Percentiles rank a stretch among this genome's conserved stretches.
Conservation (phyloP, 2,888 invertebrate genomes). For the Bugula neritina region DNA sequence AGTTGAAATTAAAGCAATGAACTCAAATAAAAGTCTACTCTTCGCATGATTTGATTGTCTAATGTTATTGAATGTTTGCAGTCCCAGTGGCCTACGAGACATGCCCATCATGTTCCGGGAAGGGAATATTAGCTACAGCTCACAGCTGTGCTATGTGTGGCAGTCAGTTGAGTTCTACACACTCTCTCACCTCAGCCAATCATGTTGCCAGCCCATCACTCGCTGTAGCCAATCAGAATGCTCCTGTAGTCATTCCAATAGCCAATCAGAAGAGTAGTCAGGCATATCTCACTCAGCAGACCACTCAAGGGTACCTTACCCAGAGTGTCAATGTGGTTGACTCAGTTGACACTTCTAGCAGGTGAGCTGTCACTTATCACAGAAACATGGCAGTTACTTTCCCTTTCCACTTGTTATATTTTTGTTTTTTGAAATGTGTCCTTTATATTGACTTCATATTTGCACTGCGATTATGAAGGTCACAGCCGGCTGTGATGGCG, state of each 20-base stretch:
- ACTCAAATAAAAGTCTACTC: too few species aligned
- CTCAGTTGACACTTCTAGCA: not conserved
- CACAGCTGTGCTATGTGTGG: conserved; percentile 6
- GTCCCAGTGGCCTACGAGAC: not conserved
- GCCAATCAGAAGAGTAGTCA: not conserved
- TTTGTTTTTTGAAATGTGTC: too few species aligned
- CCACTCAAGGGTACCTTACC: conserved; percentile 1
- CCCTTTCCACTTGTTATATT: too few species aligned
- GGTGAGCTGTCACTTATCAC: not conserved
- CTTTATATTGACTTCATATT: too few species aligned
- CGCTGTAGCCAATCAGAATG: not conserved
- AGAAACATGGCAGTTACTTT: not conserved
- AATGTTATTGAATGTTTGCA: too few species aligned
- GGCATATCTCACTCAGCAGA: conserved; percentile 21
- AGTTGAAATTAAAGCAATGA: too few species aligned
- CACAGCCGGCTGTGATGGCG: not conserved
- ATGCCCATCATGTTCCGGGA: conserved; percentile 8
- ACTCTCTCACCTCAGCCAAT: not conserved
- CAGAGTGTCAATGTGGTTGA: conserved; percentile 14
- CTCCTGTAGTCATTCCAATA: conserved; percentile 13
- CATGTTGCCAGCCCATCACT: not conserved
- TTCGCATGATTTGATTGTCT: too few species aligned
- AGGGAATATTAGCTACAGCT: not conserved
- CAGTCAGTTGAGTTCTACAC: not conserved
- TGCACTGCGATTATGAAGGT: too few species aligned